phyloP scores from a whole-genome alignment of 2,888 invertebrate species.

The Lasioglossum villosulum region DNA sequence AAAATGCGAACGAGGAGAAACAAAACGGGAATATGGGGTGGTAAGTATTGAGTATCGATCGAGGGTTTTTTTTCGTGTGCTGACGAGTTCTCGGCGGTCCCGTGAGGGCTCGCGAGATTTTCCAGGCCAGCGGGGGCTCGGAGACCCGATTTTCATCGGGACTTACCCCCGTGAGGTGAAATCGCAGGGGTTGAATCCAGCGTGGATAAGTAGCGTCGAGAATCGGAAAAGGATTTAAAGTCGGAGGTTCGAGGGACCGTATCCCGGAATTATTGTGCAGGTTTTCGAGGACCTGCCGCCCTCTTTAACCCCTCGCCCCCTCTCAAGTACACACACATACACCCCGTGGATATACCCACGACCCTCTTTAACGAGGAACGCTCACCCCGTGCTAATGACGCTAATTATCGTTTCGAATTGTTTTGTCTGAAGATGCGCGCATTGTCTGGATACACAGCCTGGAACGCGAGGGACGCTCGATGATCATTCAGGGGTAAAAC shows the following conservation, averaged over 20 bases:
- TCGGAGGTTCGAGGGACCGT: conserved; percentile 27
- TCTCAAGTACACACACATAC: neutral
- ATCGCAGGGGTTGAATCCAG: conserved; percentile 33
- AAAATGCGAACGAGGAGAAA: conserved; percentile 7
- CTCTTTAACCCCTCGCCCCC: conserved; percentile 38
- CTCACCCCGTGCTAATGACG: conserved; percentile 39
- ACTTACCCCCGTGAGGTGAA: neutral
- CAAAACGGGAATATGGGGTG: neutral
- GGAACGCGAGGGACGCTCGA: neutral
- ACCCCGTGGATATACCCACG: neutral
- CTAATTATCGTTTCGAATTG: conserved; percentile 52
- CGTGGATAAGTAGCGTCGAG: conserved; percentile 64
- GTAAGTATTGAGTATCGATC: conserved; percentile 35
- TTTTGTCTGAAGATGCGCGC: conserved; percentile 33
- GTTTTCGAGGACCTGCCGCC: conserved; percentile 43
- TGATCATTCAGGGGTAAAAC: conserved; percentile 6
- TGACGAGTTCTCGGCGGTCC: conserved; percentile 1
- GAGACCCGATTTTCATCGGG: conserved; percentile 1
- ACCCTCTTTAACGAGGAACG: conserved; percentile 42
- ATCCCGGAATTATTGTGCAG: conserved; percentile 65
- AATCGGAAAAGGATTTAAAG: conserved; percentile 67
- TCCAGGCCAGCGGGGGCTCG: conserved; percentile 8
- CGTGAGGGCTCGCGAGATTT: conserved; percentile 10
- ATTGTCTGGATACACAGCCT: conserved; percentile 22
- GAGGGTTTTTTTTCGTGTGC: neutral